Conservation (phyloP, 1,140 invertebrate genomes). For the Copidosoma floridanum region DNA sequence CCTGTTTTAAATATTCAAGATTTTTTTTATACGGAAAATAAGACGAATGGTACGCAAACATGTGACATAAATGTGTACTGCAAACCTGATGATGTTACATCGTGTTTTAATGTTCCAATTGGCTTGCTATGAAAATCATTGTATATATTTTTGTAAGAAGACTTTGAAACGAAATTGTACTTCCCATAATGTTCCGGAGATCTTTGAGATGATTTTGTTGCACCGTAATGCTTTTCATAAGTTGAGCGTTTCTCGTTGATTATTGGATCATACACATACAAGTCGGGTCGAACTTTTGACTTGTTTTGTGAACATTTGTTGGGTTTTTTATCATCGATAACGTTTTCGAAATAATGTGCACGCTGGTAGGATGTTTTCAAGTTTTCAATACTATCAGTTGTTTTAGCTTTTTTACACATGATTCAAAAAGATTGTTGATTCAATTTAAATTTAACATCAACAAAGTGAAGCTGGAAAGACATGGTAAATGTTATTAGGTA, state of each 20-base stretch:
- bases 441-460: not conserved
- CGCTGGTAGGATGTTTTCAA: not conserved
- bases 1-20: not conserved
- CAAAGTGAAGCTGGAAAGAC: not conserved
- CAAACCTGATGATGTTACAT: constrained; percentile 17
- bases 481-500: not conserved
- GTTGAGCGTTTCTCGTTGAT: constrained; percentile 13
- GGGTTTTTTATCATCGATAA: not conserved
- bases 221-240: not conserved
- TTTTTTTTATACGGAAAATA: not conserved
- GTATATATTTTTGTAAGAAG: constrained; percentile 7
- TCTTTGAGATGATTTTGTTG: not conserved
- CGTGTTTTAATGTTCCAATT: not conserved
- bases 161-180: not conserved
- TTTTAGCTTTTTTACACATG: not conserved
- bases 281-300: not conserved
- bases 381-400: not conserved
- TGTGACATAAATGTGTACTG: too few species aligned
- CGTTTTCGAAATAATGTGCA: not conserved
- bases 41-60: not conserved
- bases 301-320: too few species aligned
- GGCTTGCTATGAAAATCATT: constrained; percentile 7
- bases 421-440: not conserved
- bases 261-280: constrained; percentile 10
- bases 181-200: not conserved